Percentiles rank a stretch among this genome's conserved stretches.
Evolutionary conservation across 2,113 vertebrate genomes (phyloP).

Genomic region (Anseranas semipalmata): DNA sequence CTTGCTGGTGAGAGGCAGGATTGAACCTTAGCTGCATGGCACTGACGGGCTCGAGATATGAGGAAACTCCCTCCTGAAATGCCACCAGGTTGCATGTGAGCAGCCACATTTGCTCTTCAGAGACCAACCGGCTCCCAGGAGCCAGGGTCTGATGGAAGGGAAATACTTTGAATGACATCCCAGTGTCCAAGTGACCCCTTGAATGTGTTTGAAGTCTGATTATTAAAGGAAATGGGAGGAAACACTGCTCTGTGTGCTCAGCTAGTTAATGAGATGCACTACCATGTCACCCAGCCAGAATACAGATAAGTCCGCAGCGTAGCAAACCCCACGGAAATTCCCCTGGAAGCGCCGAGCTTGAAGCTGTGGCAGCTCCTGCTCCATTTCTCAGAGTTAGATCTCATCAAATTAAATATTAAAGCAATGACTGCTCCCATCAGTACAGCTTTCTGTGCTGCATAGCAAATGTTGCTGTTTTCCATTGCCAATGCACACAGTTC

Average conservation of each 20-base stretch:
- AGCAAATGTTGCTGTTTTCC: background rate
- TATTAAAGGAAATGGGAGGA: background rate
- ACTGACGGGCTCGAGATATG: background rate
- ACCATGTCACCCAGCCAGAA: background rate
- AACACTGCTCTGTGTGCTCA: background rate
- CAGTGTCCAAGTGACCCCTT: background rate
- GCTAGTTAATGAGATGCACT: background rate
- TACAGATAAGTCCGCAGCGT: accelerated
- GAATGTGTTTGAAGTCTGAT: background rate
- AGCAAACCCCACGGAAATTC: background rate
- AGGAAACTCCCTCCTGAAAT: background rate
- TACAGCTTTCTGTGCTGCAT: background rate
- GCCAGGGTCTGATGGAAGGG: background rate
- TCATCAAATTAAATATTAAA: slow-evolving; percentile 14
- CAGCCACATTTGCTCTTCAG: background rate
- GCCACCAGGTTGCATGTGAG: background rate
- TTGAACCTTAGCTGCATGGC: background rate
- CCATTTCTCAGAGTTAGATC: background rate
- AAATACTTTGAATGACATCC: background rate
- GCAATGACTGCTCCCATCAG: background rate
- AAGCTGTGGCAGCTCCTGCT: background rate
- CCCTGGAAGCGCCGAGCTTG: background rate
- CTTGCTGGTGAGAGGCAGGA: background rate
- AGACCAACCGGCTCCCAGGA: background rate
- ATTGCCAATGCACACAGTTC: background rate